Evolutionary conservation across 2,113 vertebrate genomes (phyloP).

Genomic region (Rhombomys opimus): DNA sequence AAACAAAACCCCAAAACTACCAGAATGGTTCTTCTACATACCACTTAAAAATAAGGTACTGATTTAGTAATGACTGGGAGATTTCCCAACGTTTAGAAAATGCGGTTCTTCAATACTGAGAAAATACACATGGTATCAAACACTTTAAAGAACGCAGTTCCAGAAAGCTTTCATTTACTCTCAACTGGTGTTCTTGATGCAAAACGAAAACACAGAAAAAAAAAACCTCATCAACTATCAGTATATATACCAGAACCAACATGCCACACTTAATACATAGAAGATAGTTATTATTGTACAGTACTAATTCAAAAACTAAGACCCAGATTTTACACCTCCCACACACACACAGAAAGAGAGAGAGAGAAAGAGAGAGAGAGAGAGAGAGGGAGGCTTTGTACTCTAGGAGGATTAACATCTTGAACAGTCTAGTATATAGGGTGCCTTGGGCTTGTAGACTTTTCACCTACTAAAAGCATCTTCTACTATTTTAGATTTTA

Average conservation of each 20-base stretch:
- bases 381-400: neutral
- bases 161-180: neutral
- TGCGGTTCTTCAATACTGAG: neutral
- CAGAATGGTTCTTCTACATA: neutral
- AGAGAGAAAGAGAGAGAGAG: neutral
- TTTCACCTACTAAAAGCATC: neutral
- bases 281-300: neutral
- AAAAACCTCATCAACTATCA: neutral
- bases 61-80: neutral
- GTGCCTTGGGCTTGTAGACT: neutral
- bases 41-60: neutral
- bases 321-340: neutral
- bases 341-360: no score
- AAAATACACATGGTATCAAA: neutral
- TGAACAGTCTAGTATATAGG: neutral
- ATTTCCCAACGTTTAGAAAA: neutral
- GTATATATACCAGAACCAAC: neutral
- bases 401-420: neutral
- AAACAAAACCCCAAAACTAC: neutral
- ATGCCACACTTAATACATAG: neutral
- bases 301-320: neutral
- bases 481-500: slow-evolving; percentile 45
- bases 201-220: neutral
- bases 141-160: neutral
- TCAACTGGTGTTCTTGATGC: neutral